phyloP scores from a whole-genome alignment of 2,888 invertebrate species.

The Spialia ferax region DNA sequence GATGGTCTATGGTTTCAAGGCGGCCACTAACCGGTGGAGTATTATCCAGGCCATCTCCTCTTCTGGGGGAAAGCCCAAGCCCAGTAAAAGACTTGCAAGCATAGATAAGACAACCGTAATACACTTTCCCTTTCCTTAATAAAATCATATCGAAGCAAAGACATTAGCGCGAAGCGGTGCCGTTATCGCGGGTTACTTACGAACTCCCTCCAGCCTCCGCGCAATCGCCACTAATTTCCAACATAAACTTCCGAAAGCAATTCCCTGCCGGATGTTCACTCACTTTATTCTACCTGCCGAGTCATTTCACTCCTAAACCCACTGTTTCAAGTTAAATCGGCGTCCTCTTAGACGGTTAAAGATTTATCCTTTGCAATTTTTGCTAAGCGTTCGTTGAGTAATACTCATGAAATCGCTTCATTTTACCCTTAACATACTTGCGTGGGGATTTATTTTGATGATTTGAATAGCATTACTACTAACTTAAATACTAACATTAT shows the following conservation, averaged over 20 bases:
- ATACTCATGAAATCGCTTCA: not conserved
- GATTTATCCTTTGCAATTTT: conserved; percentile 12
- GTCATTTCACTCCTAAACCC: conserved; percentile 14
- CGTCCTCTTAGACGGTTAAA: conserved; percentile 12
- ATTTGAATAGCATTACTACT: not conserved
- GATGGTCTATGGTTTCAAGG: no score
- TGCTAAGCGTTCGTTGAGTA: not conserved
- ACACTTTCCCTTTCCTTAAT: no score
- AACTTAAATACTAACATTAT: no score
- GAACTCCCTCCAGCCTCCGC: not conserved
- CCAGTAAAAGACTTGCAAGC: no score
- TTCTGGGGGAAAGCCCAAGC: no score
- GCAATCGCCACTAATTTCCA: conserved; percentile 31
- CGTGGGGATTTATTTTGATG: not conserved
- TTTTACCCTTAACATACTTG: not conserved
- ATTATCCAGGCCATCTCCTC: no score
- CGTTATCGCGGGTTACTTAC: not conserved
- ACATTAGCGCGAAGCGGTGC: not conserved
- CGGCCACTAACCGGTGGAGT: no score
- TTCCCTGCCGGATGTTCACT: conserved; percentile 24
- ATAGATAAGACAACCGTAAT: no score
- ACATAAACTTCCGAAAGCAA: conserved; percentile 22
- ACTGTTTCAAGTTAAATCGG: conserved; percentile 28
- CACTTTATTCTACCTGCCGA: conserved; percentile 20
- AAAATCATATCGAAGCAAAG: not conserved